Evolutionary conservation across 2,113 vertebrate species (phyloP), one percentile per base, ranked within the genome.

Genomic region (Nestor notabilis): DNA sequence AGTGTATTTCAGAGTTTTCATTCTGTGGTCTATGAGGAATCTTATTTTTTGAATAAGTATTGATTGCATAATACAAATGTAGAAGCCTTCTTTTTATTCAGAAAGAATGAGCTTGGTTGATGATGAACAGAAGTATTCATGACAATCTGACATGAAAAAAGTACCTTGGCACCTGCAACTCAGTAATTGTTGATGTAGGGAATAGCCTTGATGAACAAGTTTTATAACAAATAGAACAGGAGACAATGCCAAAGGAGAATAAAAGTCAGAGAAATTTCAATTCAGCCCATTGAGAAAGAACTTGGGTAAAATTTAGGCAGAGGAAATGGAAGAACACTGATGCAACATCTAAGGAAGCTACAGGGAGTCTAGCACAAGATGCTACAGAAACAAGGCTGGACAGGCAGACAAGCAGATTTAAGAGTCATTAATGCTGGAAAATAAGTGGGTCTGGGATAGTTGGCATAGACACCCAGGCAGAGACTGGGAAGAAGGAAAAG

Each of bases 41-140:
- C 83, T 96, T 93, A 87, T 93, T 97, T 97, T 98, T 94, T 96
- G 77, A 98, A 78, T 97, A 96, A 96, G 75, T 97, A 97, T 98
- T 97, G 95, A 98, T 98, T 61, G 7, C 35, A 50, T 89, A 95
- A 35, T 56, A 71, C 39, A 95, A 97, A 92, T 31, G 82, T 93
- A 91, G 87, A 81, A 90, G 29, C 39, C 35, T 90, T 72, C 56
- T 79, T 94, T 91, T 92, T 97, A 96, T 98, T 98, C 97, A 96
- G 95, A 97, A 98, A 95, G 78, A 97, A 97, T 96, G 88, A 95
- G 75, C 75, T 86, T 74, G 75, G 71, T n/a, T 95, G 83, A 65
- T 83, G 49, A 88, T 94, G 85, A 95, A 87, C 60, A 87, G 80
- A 21, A 80, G 61, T 50, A 87, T 76, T 71, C 68, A 37, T 52